Conservation (phyloP, 2,888 invertebrate genomes). For the Agrotis segetum region DNA sequence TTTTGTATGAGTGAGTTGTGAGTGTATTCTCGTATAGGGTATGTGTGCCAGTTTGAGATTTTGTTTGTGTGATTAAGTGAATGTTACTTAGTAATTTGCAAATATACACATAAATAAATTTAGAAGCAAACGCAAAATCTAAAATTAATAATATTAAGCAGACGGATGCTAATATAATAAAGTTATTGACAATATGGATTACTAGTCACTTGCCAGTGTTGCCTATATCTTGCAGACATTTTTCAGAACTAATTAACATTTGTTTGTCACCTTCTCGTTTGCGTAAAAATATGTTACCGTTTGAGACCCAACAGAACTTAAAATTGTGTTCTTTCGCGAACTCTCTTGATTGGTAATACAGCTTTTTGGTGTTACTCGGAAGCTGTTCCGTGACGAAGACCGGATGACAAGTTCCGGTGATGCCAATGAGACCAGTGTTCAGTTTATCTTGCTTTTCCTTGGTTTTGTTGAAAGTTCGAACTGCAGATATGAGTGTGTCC, state of each 20-base stretch:
- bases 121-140: too few species aligned
- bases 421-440: not conserved
- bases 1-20: too few species aligned
- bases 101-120: too few species aligned
- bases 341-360: not conserved
- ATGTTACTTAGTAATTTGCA: too few species aligned
- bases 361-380: not conserved
- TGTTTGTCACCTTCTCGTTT: not conserved
- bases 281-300: not conserved
- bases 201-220: not conserved
- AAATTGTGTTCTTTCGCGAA: not conserved
- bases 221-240: not conserved
- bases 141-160: too few species aligned
- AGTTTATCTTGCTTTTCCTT: not conserved
- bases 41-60: too few species aligned
- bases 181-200: not conserved
- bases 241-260: not conserved
- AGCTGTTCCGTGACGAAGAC: not conserved
- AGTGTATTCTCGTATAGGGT: too few species aligned
- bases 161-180: too few species aligned
- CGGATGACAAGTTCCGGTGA: not conserved
- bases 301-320: not conserved
- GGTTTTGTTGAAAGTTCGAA: not conserved
- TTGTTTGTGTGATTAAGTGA: too few species aligned
- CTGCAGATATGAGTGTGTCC: not conserved